Base-by-base conservation (phyloP, 1,140 invertebrate species). In the Homarus americanus region DNA sequence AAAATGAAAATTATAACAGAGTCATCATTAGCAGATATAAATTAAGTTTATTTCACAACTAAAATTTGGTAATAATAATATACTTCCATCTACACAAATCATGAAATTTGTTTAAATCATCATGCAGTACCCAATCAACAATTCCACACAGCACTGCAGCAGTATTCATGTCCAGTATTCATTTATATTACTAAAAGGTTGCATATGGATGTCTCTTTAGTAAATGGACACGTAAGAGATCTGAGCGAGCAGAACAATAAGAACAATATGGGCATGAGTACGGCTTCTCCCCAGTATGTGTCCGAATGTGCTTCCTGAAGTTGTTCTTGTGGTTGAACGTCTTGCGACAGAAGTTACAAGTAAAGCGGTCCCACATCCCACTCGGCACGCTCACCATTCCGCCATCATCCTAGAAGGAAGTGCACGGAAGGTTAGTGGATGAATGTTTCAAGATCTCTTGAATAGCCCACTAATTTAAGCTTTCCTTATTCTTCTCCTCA, bases 281-380 rank as follows among this genome's bases (percentile, higher is more conserved):
- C 40, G 87, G 87, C 80, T 90, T 90, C 87, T 90, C 87, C 34
- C 87, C 87, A 73, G 87, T 90, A 44, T 90, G 87, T 1, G 87
- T 90, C 41, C 87, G 87, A 17, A 90, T 58, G 44, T 90, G 87
- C 76, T 90, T 90, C 79, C 80, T 69, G 87, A 90, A 90, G 87
- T 90, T 90, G 80, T 90, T 90, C 87, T 90, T 90, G 87, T 90
- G 87, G 87, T 90, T 82, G 87, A 90, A 90, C 9, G 79, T 90
- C 87, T 90, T 90, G 79, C 49, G 79, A 76, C 87, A 90, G 87
- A 75, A 90, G 79, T 75, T 83, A 90, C 87, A 90, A 82, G 80
- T 90, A 90, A 90, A 90, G 87, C 87, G 87, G 58, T 82, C 69
- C 40, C 63, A 58, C 80, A 90, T 32, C 28, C 58, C 69, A 63